Evolutionary conservation across 2,888 invertebrate species (phyloP), one percentile per base, ranked within the genome.

Genomic region (Bhutanitis thaidina): DNA sequence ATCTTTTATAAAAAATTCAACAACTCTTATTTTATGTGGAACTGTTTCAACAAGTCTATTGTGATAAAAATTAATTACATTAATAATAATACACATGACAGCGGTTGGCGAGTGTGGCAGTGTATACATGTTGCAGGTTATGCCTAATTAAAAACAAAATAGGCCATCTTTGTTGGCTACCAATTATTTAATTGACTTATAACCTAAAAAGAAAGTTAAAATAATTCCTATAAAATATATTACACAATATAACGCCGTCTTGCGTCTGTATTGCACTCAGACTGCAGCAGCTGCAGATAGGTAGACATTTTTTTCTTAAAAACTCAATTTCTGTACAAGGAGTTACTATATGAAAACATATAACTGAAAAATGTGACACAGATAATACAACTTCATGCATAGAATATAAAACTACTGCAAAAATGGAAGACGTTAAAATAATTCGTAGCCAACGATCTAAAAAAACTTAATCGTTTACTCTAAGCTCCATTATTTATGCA

Each of bases 1-100:
- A 82, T 86, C 79, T 80, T 83, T 84, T 87, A 84, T 87, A 86
- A 87, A 86, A 87, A 84, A 87, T 85, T 85, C 80, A 89, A 88
- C 87, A 89, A 88, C 81, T 79, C 88, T 89, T 89, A 88, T 70
- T 83, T 88, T 86, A 88, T 67, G 81, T 77, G 87, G 86, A 86
- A 86, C 84, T 85, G 85, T 82, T 74, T 77, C 60, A 88, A 88
- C 86, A 86, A 88, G 85, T 85, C 73, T 86, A 84, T 85, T 88
- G 86, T 74, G 74, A 72, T 79, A 80, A 71, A 82, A 84, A 87
- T 62, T 60, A 65, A 80, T 67, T 63, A 49, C 56, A 53, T 60
- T 62, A 57, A 64, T n/a, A n/a, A n/a, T 65, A 63, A 60, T 69
- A 66, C 64, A 59, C 65, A 63, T 69, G 81, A 83, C 83, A 85